Evolutionary conservation across 2,113 vertebrate species (phyloP).

Genomic region (Canis aureus): DNA sequence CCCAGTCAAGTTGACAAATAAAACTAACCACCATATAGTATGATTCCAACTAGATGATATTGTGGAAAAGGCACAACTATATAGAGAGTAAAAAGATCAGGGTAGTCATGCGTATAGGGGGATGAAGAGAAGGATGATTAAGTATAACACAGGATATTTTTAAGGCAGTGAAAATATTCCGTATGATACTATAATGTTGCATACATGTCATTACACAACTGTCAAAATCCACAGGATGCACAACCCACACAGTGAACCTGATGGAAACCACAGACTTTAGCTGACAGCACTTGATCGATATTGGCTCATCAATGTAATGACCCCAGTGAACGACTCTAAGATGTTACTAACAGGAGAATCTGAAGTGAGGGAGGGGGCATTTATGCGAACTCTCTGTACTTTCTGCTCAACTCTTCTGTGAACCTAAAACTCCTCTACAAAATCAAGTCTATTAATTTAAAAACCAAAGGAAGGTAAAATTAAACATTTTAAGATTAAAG

Average conservation of each 20-base stretch:
- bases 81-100: background rate
- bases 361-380: background rate
- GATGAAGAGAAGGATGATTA: background rate
- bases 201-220: background rate
- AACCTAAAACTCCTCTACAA: background rate
- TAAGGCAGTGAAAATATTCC: background rate
- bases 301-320: background rate
- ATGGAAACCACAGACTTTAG: background rate
- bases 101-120: background rate
- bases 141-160: background rate
- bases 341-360: background rate
- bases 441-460: background rate
- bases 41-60: background rate
- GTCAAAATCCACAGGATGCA: background rate
- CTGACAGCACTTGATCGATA: background rate
- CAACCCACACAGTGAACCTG: background rate
- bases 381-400: background rate
- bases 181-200: background rate
- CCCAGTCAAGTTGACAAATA: background rate
- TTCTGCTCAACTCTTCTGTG: background rate
- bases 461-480: background rate
- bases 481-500: background rate
- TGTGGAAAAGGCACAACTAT: background rate
- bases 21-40: background rate
- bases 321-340: background rate